Conservation (phyloP, 2,888 invertebrate genomes). For the Drosophila sordidula region DNA sequence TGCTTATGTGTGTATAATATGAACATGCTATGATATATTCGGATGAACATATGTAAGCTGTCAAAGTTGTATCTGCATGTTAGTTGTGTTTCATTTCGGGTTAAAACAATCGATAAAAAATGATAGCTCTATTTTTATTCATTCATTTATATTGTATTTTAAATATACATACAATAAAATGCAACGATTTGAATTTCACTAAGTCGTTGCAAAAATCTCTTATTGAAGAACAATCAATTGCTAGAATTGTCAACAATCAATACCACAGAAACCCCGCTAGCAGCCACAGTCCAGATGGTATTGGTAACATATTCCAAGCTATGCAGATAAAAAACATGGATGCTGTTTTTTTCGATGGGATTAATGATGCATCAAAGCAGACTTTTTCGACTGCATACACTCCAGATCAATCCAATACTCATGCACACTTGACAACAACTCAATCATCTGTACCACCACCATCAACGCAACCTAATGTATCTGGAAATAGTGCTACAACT, state of each 20-base stretch:
- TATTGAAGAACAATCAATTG: constrained; percentile 11
- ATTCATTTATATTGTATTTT: background rate
- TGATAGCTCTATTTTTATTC: constrained; percentile 5
- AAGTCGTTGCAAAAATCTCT: background rate
- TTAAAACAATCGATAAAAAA: background rate
- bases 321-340: no score
- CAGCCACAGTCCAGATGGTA: background rate
- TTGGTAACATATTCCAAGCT: background rate
- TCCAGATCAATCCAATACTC: no score
- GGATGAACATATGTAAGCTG: no score
- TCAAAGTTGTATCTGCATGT: no score
- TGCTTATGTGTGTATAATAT: no score
- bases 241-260: constrained; percentile 20
- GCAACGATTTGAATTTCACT: background rate
- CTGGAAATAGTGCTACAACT: background rate
- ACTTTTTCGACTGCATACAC: no score
- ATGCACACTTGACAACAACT: no score
- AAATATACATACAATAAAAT: background rate
- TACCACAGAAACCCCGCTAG: background rate
- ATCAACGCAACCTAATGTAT: background rate
- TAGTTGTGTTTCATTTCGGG: no score
- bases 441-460: background rate
- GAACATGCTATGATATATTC: no score
- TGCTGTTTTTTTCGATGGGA: background rate
- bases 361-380: background rate